Evolutionary conservation across 2,797 vertebrate species (phyloP), one percentile per base, ranked within the genome.

Genomic region (Merluccius polli): DNA sequence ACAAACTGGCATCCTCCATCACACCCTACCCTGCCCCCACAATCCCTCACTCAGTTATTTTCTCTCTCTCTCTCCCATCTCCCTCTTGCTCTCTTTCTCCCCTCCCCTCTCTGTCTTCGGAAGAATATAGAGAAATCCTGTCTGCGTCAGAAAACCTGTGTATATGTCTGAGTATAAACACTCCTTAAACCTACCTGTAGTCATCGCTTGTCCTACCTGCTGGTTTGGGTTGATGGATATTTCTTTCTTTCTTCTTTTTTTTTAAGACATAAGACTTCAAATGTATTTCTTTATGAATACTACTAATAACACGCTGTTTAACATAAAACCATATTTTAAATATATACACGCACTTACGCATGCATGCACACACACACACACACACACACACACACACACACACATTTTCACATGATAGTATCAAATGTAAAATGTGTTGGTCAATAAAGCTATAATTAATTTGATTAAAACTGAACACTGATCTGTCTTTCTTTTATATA

Each of bases 1-100:
- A 92, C 88, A 92, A 93, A 91, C 89, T 93, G 93, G 91, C 93
- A 92, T 91, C 88, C 90, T 89, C 90, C 87, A 86, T 89, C 88
- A 91, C 90, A 87, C 88, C 84, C 80, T 90, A 89, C 87, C 87
- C 89, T 84, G 73, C 89, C 88, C 89, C 90, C 90, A 88, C 87
- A 86, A 88, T 71, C 70, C 32, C 70, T 24, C 70, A 27, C 59
- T 65, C 41, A 8, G 18, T n/a, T 59, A n/a, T 38, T 8, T 24
- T 59, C 18, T 59, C 21, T 59, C 52, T 59, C 52, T 59, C 52
- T 21, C 21, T 15, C 21, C 7, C 7, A 21, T 59, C 48, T 8
- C 48, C n/a, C 21, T 52, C 48, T 52, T 18, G 21, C 48, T 52
- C 48, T n/a, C 48, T 52, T 18, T n/a, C n/a, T n/a, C n/a, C n/a